A percentile compares a stretch with the other conserved stretches of the same genome.
Evolutionary conservation across 2,797 vertebrate genomes (phyloP).

Genomic region (Xerus rutilus): DNA sequence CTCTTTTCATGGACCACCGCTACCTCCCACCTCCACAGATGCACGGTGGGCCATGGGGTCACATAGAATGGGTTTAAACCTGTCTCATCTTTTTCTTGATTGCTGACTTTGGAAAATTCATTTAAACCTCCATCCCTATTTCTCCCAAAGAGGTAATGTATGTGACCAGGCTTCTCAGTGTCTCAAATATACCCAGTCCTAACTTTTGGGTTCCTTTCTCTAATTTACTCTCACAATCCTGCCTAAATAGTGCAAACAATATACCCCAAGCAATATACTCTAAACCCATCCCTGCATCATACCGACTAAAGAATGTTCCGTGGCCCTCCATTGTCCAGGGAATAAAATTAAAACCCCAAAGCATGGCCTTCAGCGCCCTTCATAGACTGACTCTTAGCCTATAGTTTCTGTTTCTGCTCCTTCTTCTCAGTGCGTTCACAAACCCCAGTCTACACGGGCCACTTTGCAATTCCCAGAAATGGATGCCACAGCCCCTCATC

Average conservation of each 20-base stretch:
- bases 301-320: background rate
- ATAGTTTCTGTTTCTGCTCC: background rate
- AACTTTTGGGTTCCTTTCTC: background rate
- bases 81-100: background rate
- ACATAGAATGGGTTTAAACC: background rate
- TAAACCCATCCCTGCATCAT: background rate
- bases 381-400: background rate
- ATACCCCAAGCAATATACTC: background rate
- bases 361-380: background rate
- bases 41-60: background rate
- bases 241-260: background rate
- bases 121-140: background rate
- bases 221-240: background rate
- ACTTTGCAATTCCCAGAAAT: no score
- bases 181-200: background rate
- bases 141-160: background rate
- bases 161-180: background rate
- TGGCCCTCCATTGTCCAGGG: background rate
- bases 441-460: background rate
- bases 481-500: fast-evolving
- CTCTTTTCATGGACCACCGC: fast-evolving
- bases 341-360: background rate
- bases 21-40: background rate
- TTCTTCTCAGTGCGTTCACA: background rate
- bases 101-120: background rate